These are phyloP conservation scores for Helleia helle DNA, from an alignment of 2,888 invertebrate species.

Conservation along the genomic window DNA sequence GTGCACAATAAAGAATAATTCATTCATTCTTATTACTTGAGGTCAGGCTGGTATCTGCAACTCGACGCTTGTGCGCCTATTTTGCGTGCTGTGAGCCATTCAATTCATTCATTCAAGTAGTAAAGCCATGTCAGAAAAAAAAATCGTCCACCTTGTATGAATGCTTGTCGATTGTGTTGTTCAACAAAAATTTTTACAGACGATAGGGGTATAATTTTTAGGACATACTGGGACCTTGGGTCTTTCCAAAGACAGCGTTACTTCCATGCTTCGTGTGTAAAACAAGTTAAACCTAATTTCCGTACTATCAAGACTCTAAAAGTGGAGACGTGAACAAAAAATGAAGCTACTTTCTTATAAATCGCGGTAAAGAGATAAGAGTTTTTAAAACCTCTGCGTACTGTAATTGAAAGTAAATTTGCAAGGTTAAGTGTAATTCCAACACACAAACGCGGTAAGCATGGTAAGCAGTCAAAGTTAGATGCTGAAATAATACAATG, in stretches of 20 bases:
- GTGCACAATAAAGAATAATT: no score
- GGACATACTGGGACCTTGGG: constrained; percentile 2
- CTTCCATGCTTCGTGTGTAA: constrained; percentile 8
- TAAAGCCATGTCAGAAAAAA: constrained; percentile 14
- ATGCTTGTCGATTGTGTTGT: constrained; percentile 12
- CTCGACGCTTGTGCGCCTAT: no score
- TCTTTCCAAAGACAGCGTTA: constrained; percentile 5
- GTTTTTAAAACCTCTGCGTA: constrained; percentile 17
- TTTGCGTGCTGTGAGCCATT: no score
- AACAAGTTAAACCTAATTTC: constrained; percentile 12
- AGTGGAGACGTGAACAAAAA: constrained; percentile 7
- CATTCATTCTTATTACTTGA: no score
- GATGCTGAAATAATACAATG: constrained; percentile 14
- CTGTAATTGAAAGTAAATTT: constrained; percentile 11
- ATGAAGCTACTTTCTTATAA: constrained; percentile 11
- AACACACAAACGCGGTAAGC: constrained; percentile 13
- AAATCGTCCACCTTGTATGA: constrained; percentile 16
- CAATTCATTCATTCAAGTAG: no score
- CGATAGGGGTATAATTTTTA: constrained; percentile 3
- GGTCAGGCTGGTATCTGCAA: no score
- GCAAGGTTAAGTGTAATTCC: constrained; percentile 7
- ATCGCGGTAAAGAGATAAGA: constrained; percentile 15
- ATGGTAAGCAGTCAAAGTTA: constrained; percentile 12
- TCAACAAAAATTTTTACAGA: constrained; percentile 2
- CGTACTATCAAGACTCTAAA: constrained; percentile 13